These are phyloP conservation scores for Apeltes quadracus DNA, from an alignment of 2,113 vertebrate genomes.

Conservation along the genomic window DNA sequence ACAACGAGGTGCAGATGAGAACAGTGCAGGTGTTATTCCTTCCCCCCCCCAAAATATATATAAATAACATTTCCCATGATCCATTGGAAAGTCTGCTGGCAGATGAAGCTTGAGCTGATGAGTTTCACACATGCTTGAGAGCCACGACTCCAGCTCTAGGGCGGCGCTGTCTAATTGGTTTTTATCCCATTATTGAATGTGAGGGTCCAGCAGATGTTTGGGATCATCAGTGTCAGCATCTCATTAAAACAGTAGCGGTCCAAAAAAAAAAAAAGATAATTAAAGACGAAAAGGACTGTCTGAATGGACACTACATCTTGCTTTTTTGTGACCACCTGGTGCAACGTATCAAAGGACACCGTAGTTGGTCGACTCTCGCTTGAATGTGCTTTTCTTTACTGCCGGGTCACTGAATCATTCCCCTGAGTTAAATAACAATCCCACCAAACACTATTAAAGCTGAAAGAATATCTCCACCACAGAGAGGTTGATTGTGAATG, in stretches of 20 bases:
- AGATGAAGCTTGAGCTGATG: constrained; percentile 52
- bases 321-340: constrained; percentile 14
- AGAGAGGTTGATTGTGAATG: neutral
- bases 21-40: neutral
- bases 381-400: constrained; percentile 57
- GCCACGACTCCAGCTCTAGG: constrained; percentile 54
- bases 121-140: constrained; percentile 55
- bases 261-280: constrained; percentile 6
- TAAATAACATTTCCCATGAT: neutral
- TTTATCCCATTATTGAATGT: constrained; percentile 71
- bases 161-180: constrained; percentile 73
- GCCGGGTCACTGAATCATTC: constrained; percentile 65
- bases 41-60: neutral
- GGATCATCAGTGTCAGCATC: constrained; percentile 77
- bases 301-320: constrained; percentile 38
- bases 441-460: constrained; percentile 12
- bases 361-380: constrained; percentile 74
- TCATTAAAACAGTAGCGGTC: constrained; percentile 75
- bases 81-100: constrained; percentile 49
- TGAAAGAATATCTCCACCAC: neutral
- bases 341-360: constrained; percentile 56
- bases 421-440: constrained; percentile 33
- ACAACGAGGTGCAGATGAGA: neutral
- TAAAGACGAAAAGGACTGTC: constrained; percentile 32
- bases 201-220: constrained; percentile 79